A percentile compares a stretch with the other conserved stretches of the same genome.
These are phyloP conservation scores for Agapostemon virescens DNA, from an alignment of 2,888 invertebrate species.

Conservation along the genomic window DNA sequence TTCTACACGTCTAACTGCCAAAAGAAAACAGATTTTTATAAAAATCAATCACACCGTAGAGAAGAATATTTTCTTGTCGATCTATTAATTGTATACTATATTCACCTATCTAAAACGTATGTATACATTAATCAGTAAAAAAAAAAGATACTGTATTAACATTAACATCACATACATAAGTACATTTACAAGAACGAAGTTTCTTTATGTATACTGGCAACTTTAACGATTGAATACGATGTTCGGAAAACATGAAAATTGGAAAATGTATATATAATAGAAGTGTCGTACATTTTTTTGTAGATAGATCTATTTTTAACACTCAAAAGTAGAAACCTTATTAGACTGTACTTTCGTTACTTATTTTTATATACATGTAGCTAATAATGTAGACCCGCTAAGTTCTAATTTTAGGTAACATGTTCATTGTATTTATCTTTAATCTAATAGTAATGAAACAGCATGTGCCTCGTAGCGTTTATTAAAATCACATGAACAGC, in stretches of 20 bases:
- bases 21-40: slow-evolving; percentile 23
- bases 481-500: slow-evolving; percentile 60
- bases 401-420: slow-evolving; percentile 54
- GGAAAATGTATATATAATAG: slow-evolving; percentile 58
- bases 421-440: slow-evolving; percentile 64
- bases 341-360: slow-evolving; percentile 53
- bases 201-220: slow-evolving; percentile 35
- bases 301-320: slow-evolving; percentile 66
- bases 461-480: slow-evolving; percentile 70
- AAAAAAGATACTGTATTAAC: slow-evolving; percentile 40
- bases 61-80: slow-evolving; percentile 56
- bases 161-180: slow-evolving; percentile 40
- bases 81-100: slow-evolving; percentile 42
- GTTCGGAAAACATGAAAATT: slow-evolving; percentile 43
- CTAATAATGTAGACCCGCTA: slow-evolving; percentile 47
- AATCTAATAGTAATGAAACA: slow-evolving; percentile 61
- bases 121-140: slow-evolving; percentile 36
- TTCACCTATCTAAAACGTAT: slow-evolving; percentile 39
- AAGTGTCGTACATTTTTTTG: slow-evolving; percentile 55
- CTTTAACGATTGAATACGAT: slow-evolving; percentile 39
- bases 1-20: slow-evolving; percentile 31
- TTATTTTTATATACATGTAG: slow-evolving; percentile 62
- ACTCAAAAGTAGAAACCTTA: slow-evolving; percentile 48
- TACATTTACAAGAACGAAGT: slow-evolving; percentile 50
- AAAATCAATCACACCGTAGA: slow-evolving; percentile 15